phyloP scores from a whole-genome alignment of 2,888 invertebrate species.

The Eubasilissa splendida region DNA sequence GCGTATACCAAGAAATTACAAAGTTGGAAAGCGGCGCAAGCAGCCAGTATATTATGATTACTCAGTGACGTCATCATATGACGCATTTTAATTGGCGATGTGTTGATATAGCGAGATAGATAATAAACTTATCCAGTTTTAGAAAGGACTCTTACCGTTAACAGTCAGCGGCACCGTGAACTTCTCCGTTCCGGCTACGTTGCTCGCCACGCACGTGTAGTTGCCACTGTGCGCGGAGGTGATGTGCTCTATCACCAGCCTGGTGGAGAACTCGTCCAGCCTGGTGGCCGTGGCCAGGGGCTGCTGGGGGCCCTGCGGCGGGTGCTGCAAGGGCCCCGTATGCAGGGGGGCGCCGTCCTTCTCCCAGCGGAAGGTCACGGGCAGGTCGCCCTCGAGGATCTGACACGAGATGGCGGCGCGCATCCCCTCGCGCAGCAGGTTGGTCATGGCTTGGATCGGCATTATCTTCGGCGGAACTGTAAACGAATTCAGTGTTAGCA shows the following conservation, averaged over 20 bases:
- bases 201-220: slow-evolving; percentile 93
- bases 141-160: slow-evolving; percentile 74
- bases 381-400: slow-evolving; percentile 93
- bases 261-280: slow-evolving; percentile 89
- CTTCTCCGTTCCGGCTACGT: slow-evolving; percentile 86
- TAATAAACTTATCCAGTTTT: no score
- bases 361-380: slow-evolving; percentile 93
- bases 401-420: slow-evolving; percentile 92
- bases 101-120: no score
- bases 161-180: slow-evolving; percentile 87
- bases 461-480: slow-evolving; percentile 88
- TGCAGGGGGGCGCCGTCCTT: slow-evolving; percentile 87
- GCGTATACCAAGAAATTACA: no score
- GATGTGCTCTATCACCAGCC: slow-evolving; percentile 88
- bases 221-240: slow-evolving; percentile 90
- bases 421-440: slow-evolving; percentile 87
- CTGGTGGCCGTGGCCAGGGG: slow-evolving; percentile 72
- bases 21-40: no score
- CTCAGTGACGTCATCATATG: no score
- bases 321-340: slow-evolving; percentile 69
- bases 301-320: slow-evolving; percentile 65
- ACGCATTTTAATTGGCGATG: no score
- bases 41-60: no score
- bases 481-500: slow-evolving; percentile 56
- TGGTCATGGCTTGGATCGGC: slow-evolving; percentile 87